Evolutionary conservation across 2,888 invertebrate species (phyloP).

Genomic region (Seira musarum): DNA sequence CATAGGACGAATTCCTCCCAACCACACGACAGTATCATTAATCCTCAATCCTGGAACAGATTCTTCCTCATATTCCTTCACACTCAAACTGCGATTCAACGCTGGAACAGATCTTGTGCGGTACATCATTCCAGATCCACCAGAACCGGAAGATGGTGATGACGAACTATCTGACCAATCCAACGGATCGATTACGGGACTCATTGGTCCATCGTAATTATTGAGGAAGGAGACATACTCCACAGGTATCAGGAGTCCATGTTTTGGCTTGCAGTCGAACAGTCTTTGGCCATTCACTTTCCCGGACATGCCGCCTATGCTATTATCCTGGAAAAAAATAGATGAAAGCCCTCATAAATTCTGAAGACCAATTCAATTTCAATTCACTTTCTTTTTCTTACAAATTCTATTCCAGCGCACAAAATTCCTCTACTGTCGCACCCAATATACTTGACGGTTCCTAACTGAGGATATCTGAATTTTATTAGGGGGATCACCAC

Average conservation of each 20-base stretch:
- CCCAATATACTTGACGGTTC: slow-evolving; percentile 60
- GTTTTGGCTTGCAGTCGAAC: slow-evolving; percentile 59
- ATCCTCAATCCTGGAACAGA: slow-evolving; percentile 50
- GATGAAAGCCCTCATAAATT: background rate
- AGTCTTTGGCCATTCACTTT: slow-evolving; percentile 60
- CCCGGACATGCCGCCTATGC: slow-evolving; percentile 61
- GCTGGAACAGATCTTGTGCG: slow-evolving; percentile 57
- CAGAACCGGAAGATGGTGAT: no score
- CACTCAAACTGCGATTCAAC: slow-evolving; percentile 32
- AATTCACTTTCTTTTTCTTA: slow-evolving; percentile 33
- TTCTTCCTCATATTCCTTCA: slow-evolving; percentile 49
- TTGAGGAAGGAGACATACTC: slow-evolving; percentile 54
- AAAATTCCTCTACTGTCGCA: slow-evolving; percentile 55
- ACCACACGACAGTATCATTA: slow-evolving; percentile 63
- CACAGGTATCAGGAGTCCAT: slow-evolving; percentile 61
- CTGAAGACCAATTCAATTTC: background rate
- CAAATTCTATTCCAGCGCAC: slow-evolving; percentile 63
- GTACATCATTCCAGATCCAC: slow-evolving; percentile 3
- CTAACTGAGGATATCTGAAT: slow-evolving; percentile 58
- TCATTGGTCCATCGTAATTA: slow-evolving; percentile 13
- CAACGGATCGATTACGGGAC: background rate
- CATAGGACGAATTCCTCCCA: slow-evolving; percentile 58
- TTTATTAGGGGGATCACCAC: slow-evolving; percentile 52
- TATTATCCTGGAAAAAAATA: slow-evolving; percentile 46
- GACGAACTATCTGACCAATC: slow-evolving; percentile 23